phyloP scores from a whole-genome alignment of 1,140 invertebrate species.

The Chrysopa pallens region DNA sequence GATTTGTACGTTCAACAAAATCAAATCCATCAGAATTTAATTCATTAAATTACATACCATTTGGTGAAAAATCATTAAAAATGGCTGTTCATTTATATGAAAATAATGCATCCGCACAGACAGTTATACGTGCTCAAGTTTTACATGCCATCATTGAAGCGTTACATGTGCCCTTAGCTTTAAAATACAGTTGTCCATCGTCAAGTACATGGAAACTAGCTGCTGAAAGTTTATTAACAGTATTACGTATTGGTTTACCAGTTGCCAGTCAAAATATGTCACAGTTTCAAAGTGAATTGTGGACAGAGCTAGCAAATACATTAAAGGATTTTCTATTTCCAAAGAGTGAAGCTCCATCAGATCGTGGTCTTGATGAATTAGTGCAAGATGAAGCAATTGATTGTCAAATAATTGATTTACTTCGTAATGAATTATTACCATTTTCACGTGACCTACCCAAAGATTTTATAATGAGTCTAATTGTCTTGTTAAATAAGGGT shows the following conservation, averaged over 20 bases:
- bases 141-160: constrained; percentile 61
- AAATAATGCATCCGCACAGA: constrained; percentile 51
- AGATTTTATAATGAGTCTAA: constrained; percentile 72
- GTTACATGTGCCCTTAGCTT: constrained; percentile 51
- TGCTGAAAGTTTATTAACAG: constrained; percentile 56
- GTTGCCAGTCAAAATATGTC: constrained; percentile 62
- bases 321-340: constrained; percentile 87
- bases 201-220: constrained; percentile 74
- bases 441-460: constrained; percentile 61
- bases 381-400: constrained; percentile 70
- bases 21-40: constrained; percentile 45
- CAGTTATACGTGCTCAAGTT: constrained; percentile 57
- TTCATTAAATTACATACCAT: constrained; percentile 75
- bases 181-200: constrained; percentile 71
- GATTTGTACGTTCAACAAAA: constrained; percentile 9
- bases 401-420: constrained; percentile 71
- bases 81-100: constrained; percentile 71
- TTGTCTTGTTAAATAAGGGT: constrained; percentile 81
- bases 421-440: constrained; percentile 72
- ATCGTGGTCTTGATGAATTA: constrained; percentile 61
- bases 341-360: constrained; percentile 37
- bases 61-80: constrained; percentile 66
- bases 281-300: constrained; percentile 48
- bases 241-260: constrained; percentile 72
- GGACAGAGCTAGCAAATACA: constrained; percentile 69